These are phyloP conservation scores for Hirudo medicinalis DNA, from an alignment of 1,140 invertebrate genomes.

Conservation along the genomic window DNA sequence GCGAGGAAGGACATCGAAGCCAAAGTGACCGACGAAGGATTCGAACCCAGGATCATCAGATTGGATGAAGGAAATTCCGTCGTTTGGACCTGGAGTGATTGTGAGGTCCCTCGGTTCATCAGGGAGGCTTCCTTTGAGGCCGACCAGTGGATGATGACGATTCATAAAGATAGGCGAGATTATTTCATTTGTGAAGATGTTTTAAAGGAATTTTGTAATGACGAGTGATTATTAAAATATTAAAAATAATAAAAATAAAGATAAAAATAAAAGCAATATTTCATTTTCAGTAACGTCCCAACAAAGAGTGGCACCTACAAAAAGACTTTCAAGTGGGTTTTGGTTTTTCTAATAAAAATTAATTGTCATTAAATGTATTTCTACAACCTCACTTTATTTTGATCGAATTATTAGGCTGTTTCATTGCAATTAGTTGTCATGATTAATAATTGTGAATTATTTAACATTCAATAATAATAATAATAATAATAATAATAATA, in stretches of 20 bases:
- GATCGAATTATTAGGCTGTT: too few relatives aligned
- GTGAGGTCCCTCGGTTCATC: slow-evolving; percentile 32
- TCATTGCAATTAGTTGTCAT: too few relatives aligned
- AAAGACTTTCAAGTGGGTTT: slow-evolving; percentile 31
- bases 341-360: too few relatives aligned
- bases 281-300: slow-evolving; percentile 19
- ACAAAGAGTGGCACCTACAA: slow-evolving; percentile 28
- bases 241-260: too few relatives aligned
- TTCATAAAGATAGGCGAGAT: neutral
- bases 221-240: neutral
- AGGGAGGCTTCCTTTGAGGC: slow-evolving; percentile 28
- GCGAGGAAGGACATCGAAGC: slow-evolving; percentile 29
- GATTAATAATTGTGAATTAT: too few relatives aligned
- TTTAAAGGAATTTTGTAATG: neutral
- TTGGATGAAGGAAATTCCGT: slow-evolving; percentile 36
- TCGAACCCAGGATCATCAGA: slow-evolving; percentile 32
- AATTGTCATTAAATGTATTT: too few relatives aligned
- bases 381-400: too few relatives aligned
- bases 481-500: too few relatives aligned
- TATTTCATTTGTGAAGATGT: neutral
- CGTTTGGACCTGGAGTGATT: slow-evolving; percentile 37
- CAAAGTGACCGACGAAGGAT: slow-evolving; percentile 35
- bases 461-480: too few relatives aligned
- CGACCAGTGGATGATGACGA: neutral
- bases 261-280: too few relatives aligned